Evolutionary conservation across 2,113 vertebrate genomes (phyloP).

Genomic region (Psittacus erithacus): DNA sequence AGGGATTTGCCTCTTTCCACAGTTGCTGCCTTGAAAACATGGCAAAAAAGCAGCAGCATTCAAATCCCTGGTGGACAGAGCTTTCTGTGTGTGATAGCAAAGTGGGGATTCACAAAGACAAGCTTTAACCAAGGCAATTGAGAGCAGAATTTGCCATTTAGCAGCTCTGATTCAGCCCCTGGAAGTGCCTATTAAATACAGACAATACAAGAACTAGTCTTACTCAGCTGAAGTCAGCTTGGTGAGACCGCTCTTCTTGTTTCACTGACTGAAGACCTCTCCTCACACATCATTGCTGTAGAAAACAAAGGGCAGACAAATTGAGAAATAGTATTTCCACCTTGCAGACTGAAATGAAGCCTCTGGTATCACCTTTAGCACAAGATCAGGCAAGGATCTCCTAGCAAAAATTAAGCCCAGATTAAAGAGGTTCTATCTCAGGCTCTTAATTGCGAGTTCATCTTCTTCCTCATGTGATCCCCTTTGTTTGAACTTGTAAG

Average conservation of each 20-base stretch:
- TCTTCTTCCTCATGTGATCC: neutral
- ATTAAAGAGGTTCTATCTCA: neutral
- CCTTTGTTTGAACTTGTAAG: neutral
- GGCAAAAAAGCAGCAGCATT: neutral
- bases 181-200: neutral
- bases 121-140: neutral
- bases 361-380: neutral
- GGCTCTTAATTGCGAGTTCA: neutral
- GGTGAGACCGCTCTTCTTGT: neutral
- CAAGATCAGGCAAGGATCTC: neutral
- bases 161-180: neutral
- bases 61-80: neutral
- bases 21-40: neutral
- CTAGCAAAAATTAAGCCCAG: neutral
- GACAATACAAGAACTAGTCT: neutral
- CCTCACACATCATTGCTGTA: neutral
- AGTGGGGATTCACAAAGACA: neutral
- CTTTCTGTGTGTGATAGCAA: neutral
- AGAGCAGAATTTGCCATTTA: neutral
- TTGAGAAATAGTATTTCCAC: neutral
- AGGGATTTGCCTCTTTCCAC: neutral
- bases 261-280: neutral
- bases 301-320: neutral
- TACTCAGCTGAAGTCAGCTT: neutral
- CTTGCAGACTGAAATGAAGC: neutral